These are phyloP conservation scores for Rousettus madagascariensis DNA, from an alignment of 2,797 vertebrate species.

Conservation along the genomic window DNA sequence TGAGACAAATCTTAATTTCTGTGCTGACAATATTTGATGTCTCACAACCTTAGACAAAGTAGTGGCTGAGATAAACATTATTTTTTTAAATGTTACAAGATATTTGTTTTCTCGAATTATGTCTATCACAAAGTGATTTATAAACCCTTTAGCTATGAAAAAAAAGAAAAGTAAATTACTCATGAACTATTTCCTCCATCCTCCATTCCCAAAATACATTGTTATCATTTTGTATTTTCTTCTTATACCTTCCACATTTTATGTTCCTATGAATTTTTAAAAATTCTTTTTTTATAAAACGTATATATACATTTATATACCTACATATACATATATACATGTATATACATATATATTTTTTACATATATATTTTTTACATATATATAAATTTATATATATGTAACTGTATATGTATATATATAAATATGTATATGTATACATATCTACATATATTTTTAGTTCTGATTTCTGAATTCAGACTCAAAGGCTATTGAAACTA, in stretches of 20 bases:
- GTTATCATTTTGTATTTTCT: not conserved
- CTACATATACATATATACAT: no score
- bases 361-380: not conserved
- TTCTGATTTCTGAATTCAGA: constrained; percentile 21
- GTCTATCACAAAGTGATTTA: not conserved
- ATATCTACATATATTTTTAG: not conserved
- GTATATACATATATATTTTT: not conserved
- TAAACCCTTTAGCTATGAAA: not conserved
- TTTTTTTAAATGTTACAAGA: not conserved
- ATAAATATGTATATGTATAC: no score
- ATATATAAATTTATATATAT: no score
- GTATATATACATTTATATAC: no score
- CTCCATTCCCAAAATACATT: no score
- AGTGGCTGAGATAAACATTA: not conserved
- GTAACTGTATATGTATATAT: no score
- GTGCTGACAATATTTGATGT: not conserved
- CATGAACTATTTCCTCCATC: no score
- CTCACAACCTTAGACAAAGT: not conserved
- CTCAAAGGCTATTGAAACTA: not conserved
- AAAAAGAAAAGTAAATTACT: no score
- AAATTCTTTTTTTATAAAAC: no score
- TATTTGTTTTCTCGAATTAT: not conserved
- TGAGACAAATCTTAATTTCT: not conserved
- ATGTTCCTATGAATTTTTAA: not conserved
- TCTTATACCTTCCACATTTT: not conserved